Evolutionary conservation across 1,140 invertebrate genomes (phyloP), one percentile per base, ranked within the genome.

Genomic region (Platyscapa corneri): DNA sequence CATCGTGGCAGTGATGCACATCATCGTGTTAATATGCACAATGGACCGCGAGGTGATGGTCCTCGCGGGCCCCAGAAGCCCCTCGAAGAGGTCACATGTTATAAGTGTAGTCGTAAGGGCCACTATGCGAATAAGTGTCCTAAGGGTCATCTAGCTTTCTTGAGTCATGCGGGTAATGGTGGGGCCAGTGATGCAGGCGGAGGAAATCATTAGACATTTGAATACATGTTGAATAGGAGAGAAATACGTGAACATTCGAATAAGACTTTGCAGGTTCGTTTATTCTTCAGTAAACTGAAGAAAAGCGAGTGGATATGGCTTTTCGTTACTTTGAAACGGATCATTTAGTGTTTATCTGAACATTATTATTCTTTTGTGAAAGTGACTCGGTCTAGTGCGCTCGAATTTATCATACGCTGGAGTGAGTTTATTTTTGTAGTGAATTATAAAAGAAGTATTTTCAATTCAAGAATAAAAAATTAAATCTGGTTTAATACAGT

Each of bases 91-190:
- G 97, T 99, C 18, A 99, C 98, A 0, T 99, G 98, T 93, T 99
- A 97, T 90, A 99, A 99, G 94, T 99, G 99, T 94, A 99, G 99
- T 14, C 97, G 98, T 70, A 99, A 99, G 93, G 99, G 99, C 27
- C 99, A 99, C 94, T 99, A 99, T 92, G 99, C 99, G 0, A 99
- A 99, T 92, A 98, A 98, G 91, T 99, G 99, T 94, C 97, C 98
- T 0, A 99, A 99, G 92, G 98, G 98, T 60, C 98, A 99, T 93
- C 94, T 99, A 70, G 98, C 98, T 12, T 99, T 99, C 92, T 95
- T 99, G 23, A 98, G 97, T 87, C 96, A 96, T 87, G 93, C 94
- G 74, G 88, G 88, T 32, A 89, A 87, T 79, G 88, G 83, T 77
- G 83, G 77, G 8, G 83, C 74, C 30, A 76, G 60, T 74, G 82